A percentile compares a stretch with the other conserved stretches of the same genome.
Evolutionary conservation across 2,113 vertebrate species (phyloP).

Genomic region (Gymnocephalus cernua): DNA sequence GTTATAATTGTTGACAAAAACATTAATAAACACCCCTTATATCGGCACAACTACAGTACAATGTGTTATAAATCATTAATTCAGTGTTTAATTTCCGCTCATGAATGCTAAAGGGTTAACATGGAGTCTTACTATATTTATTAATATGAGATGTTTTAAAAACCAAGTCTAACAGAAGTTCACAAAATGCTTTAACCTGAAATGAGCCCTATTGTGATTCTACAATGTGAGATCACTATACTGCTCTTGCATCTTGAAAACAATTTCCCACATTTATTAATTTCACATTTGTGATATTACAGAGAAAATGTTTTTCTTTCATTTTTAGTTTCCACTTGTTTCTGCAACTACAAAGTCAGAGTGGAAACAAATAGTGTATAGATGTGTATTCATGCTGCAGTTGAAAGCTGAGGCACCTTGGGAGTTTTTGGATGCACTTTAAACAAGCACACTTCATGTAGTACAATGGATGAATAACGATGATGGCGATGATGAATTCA

Average conservation of each 20-base stretch:
- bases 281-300: conserved; percentile 28
- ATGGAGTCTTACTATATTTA: neutral
- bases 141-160: neutral
- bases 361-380: neutral
- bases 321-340: conserved; percentile 41
- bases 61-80: neutral
- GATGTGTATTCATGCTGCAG: conserved; percentile 9
- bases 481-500: conserved; percentile 46
- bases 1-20: neutral
- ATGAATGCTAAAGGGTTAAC: neutral
- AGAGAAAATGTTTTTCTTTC: conserved; percentile 10
- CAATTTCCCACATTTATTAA: conserved; percentile 13
- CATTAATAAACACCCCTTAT: neutral
- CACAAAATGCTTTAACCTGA: neutral
- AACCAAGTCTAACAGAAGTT: neutral
- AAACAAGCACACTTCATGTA: conserved; percentile 45
- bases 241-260: neutral
- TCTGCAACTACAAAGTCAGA: conserved; percentile 17
- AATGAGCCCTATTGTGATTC: neutral
- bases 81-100: neutral
- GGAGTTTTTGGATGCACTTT: conserved; percentile 55
- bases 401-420: conserved; percentile 44
- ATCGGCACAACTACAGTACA: neutral
- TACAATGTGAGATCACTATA: conserved; percentile 1
- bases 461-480: conserved; percentile 43